Evolutionary conservation across 1,140 invertebrate species (phyloP).

Genomic region (Drosophila bipectinata): DNA sequence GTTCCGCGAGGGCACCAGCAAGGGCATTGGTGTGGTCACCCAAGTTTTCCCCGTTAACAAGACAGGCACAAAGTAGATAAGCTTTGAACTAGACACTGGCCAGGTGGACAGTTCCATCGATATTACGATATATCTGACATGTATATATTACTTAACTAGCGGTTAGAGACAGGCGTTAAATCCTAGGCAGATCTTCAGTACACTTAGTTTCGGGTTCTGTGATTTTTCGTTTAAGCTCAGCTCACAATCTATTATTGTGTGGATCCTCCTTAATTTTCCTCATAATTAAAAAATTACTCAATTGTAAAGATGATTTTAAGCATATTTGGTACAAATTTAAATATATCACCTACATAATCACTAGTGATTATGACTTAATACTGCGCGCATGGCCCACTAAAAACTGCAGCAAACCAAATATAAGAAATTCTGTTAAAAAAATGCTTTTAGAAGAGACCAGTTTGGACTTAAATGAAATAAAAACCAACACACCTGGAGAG

Average conservation of each 20-base stretch:
- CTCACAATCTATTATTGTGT: conserved; percentile 29
- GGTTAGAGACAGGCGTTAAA: conserved; percentile 38
- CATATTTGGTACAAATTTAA: neutral
- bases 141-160: conserved; percentile 45
- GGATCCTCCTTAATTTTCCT: conserved; percentile 41
- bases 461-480: neutral
- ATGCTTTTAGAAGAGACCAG: neutral
- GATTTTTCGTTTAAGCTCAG: conserved; percentile 77
- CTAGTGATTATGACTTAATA: too few species aligned
- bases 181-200: conserved; percentile 61
- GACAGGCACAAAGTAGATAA: conserved; percentile 52
- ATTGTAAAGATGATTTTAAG: neutral
- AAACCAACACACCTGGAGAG: neutral
- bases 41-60: conserved; percentile 89
- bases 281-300: conserved; percentile 37
- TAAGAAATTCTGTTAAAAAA: neutral
- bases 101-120: conserved; percentile 32
- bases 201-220: conserved; percentile 74
- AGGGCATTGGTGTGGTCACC: conserved; percentile 95
- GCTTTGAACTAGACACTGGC: neutral
- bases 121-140: conserved; percentile 58
- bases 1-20: conserved; percentile 94
- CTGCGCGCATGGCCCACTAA: too few species aligned
- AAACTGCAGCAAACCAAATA: too few species aligned
- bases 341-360: too few species aligned